A percentile compares a stretch with the other conserved stretches of the same genome.
Evolutionary conservation across 2,113 vertebrate genomes (phyloP).

Genomic region (Pterophyllum scalare): DNA sequence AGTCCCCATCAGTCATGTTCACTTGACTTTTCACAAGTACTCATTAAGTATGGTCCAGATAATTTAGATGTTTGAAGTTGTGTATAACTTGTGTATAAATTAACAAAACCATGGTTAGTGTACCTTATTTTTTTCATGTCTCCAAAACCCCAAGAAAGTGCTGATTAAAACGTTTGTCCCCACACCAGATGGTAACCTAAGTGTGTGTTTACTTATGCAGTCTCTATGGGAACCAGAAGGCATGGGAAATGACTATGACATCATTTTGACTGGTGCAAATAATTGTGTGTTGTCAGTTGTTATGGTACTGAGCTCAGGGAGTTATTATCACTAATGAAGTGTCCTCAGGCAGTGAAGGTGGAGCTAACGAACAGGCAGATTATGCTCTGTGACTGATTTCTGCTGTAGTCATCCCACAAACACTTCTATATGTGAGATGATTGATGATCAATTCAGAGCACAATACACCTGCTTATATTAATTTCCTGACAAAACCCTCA

Average conservation of each 20-base stretch:
- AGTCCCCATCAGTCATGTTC: no score
- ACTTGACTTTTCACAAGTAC: no score
- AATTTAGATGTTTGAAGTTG: background rate
- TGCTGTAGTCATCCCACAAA: background rate
- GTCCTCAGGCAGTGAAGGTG: background rate
- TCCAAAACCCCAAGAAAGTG: no score
- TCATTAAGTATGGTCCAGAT: background rate
- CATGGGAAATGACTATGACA: slow-evolving; percentile 47
- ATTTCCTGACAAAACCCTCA: background rate
- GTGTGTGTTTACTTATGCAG: slow-evolving; percentile 62
- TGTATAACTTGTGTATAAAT: background rate
- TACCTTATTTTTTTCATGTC: no score
- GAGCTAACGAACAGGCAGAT: background rate
- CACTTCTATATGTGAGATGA: background rate
- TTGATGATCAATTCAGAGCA: background rate
- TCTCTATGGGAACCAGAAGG: slow-evolving; percentile 80
- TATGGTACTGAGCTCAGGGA: slow-evolving; percentile 50
- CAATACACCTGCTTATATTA: background rate
- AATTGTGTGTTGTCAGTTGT: slow-evolving; percentile 53
- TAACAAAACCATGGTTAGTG: no score
- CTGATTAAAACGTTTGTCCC: no score
- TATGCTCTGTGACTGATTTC: background rate
- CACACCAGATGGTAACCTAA: no score
- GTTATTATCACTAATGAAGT: slow-evolving; percentile 78
- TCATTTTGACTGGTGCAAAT: slow-evolving; percentile 68